Conservation (phyloP, 2,113 vertebrate genomes). For the Cervus canadensis region DNA sequence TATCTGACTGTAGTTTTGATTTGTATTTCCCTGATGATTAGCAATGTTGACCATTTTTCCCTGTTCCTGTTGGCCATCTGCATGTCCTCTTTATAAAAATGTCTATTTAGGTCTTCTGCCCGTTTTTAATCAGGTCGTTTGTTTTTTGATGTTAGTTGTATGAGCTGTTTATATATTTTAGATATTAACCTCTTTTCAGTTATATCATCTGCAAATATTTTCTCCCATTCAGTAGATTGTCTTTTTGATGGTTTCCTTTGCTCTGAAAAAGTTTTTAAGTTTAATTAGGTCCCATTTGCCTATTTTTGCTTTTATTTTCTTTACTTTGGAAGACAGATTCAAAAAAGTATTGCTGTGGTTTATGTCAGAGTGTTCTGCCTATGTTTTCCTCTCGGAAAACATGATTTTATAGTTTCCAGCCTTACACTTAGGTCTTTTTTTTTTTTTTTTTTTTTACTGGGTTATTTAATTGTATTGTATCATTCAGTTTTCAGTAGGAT, state of each 20-base stretch:
- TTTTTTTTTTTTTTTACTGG: too few relatives aligned
- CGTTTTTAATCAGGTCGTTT: neutral
- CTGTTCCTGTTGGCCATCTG: neutral
- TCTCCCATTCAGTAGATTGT: neutral
- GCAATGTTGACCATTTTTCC: neutral
- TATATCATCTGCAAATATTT: neutral
- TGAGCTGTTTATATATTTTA: neutral
- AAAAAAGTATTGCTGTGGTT: neutral
- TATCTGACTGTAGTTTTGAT: neutral
- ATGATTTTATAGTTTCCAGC: neutral
- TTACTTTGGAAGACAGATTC: neutral
- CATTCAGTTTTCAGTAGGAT: too few relatives aligned
- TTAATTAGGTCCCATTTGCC: neutral
- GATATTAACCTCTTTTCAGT: neutral
- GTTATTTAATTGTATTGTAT: too few relatives aligned
- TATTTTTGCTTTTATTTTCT: neutral
- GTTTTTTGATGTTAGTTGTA: neutral
- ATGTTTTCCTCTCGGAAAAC: neutral
- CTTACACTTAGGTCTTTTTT: neutral
- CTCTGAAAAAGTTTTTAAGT: neutral
- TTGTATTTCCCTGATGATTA: neutral
- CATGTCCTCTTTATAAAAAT: neutral
- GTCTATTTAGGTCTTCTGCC: neutral
- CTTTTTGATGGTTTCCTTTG: neutral
- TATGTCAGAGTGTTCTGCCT: neutral